These are phyloP conservation scores for Strigamia maritima DNA, from an alignment of 2,888 invertebrate species.

Conservation along the genomic window DNA sequence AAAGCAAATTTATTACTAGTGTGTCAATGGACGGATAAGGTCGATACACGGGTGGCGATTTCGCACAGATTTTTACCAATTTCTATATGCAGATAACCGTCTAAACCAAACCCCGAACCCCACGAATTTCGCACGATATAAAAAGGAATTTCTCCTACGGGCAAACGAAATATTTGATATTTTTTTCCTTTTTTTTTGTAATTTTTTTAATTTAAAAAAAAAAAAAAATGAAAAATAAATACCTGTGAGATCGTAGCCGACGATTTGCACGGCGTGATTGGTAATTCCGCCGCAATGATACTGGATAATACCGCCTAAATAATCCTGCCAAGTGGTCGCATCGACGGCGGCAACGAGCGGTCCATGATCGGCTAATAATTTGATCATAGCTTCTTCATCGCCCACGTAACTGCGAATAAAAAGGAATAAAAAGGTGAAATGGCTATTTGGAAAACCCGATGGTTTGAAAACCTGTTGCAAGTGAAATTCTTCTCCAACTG, in stretches of 20 bases:
- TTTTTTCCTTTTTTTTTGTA: too few species aligned
- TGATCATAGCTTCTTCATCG: constrained; percentile 63
- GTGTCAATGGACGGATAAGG: too few species aligned
- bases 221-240: too few species aligned
- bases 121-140: constrained; percentile 84
- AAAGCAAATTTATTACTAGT: too few species aligned
- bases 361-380: constrained; percentile 64
- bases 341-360: constrained; percentile 79
- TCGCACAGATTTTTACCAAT: constrained; percentile 76
- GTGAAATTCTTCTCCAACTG: not conserved
- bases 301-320: constrained; percentile 77
- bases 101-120: constrained; percentile 71
- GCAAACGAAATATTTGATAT: constrained; percentile 7
- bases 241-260: constrained; percentile 73
- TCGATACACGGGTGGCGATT: constrained; percentile 44
- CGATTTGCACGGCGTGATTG: constrained; percentile 74
- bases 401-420: constrained; percentile 65
- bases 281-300: constrained; percentile 68
- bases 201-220: not conserved
- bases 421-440: too few species aligned
- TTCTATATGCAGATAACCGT: constrained; percentile 72
- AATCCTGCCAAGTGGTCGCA: constrained; percentile 80
- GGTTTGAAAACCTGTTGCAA: not conserved
- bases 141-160: constrained; percentile 60
- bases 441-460: not conserved